Evolutionary conservation across 2,113 vertebrate genomes (phyloP).

Genomic region (Origma solitaria): DNA sequence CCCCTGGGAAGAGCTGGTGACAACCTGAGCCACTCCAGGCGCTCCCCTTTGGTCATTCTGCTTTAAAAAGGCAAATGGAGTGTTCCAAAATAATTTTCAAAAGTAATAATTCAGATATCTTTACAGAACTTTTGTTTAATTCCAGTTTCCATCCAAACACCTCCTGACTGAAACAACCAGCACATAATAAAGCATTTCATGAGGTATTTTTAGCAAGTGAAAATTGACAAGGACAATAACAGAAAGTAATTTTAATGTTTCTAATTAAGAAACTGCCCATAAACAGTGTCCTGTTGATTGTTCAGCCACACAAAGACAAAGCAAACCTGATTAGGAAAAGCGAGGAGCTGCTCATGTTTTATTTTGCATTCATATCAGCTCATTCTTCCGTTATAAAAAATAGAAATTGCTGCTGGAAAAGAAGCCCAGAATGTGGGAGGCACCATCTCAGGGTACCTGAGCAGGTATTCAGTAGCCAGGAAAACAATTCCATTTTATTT

Average conservation of each 20-base stretch:
- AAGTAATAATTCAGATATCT: not conserved
- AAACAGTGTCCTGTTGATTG: not conserved
- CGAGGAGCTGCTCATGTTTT: fast-evolving
- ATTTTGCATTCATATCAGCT: not conserved
- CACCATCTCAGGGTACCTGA: not conserved
- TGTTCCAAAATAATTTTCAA: not conserved
- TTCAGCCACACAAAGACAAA: not conserved
- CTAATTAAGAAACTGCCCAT: not conserved
- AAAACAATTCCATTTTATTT: not conserved
- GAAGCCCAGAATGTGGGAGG: not conserved
- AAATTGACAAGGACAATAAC: not conserved
- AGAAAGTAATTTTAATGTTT: not conserved
- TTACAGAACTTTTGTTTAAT: not conserved
- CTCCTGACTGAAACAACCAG: not conserved
- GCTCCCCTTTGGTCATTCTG: not conserved
- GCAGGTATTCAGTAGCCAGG: not conserved
- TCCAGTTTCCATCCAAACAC: not conserved
- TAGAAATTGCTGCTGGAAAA: not conserved
- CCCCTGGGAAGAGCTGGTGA: not conserved
- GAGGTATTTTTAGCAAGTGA: not conserved
- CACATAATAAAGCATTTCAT: not conserved
- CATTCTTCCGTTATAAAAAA: not conserved
- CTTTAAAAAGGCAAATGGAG: not conserved
- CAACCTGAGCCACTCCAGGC: not conserved
- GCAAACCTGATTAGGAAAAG: not conserved